Evolutionary conservation across 2,797 vertebrate species (phyloP), one percentile per base, ranked within the genome.

Genomic region (Melanogrammus aeglefinus): DNA sequence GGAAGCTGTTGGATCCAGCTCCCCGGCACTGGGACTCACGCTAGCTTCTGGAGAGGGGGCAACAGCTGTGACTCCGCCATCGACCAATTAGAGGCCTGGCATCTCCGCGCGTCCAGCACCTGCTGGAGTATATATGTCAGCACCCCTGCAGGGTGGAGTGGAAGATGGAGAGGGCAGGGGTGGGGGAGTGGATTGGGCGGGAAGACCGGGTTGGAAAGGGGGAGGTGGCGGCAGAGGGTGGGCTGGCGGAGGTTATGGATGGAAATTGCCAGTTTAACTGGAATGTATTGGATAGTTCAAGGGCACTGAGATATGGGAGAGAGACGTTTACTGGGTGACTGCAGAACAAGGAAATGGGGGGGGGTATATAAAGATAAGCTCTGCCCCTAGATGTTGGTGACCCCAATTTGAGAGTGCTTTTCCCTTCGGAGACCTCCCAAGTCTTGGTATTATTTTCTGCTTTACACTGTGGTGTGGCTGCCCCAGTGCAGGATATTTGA

Each of bases 51-150:
- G 90, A 86, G 77, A 87, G 89, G 90, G 89, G 90, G 88, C 89
- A 93, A 94, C 94, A 95, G 94, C 94, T 94, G 94, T 92, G 92
- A 87, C 91, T 90, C 87, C 83, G 84, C 86, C 84, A 81, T 78
- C 89, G 80, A 92, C 93, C 93, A 94, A 94, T 95, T 93, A 94
- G 90, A 92, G 82, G 83, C 85, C 66, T 75, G 82, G 85, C 87
- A 84, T 91, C 88, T 86, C 75, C 76, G 79, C 86, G 76, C 87
- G 80, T 90, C 91, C 90, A 72, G 88, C 91, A 92, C 84, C 87
- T 94, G 94, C 92, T 94, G 90, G 87, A 88, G 85, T 91, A 88
- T 87, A 90, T 91, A 88, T 92, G 88, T 92, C 90, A 90, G 88
- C 81, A 87, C 83, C 88, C 81, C 88, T 88, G 85, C 86, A 85